Percentiles rank a stretch among this genome's conserved stretches.
These are phyloP conservation scores for Gonatopus flavifemur DNA, from an alignment of 1,140 invertebrate genomes.

Conservation along the genomic window DNA sequence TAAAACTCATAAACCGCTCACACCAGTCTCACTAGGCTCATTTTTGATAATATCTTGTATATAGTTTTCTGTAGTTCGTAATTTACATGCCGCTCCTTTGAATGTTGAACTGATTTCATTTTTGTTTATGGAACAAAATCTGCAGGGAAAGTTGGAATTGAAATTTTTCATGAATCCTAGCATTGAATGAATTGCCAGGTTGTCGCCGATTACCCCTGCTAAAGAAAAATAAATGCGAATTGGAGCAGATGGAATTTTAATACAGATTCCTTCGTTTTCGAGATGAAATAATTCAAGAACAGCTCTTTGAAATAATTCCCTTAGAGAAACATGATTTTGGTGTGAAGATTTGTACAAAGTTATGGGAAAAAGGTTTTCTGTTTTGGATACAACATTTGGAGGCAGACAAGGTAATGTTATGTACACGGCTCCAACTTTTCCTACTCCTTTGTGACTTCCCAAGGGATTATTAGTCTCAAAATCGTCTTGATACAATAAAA, in stretches of 20 bases:
- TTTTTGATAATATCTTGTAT: conserved; percentile 9
- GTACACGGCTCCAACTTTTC: conserved; percentile 34
- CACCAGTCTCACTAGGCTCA: conserved; percentile 10
- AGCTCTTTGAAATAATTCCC: conserved; percentile 5
- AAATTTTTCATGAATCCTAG: no score
- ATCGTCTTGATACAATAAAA: no score
- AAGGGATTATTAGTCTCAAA: no score
- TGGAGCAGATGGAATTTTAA: conserved; percentile 5
- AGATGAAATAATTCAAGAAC: conserved; percentile 8
- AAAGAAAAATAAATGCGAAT: conserved; percentile 12
- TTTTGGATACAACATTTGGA: no score
- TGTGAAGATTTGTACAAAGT: conserved; percentile 7
- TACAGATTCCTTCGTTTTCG: conserved; percentile 2
- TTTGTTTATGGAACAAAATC: conserved; percentile 10
- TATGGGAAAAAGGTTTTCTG: conserved; percentile 30
- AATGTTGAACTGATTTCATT: conserved; percentile 3
- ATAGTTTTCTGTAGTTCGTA: conserved; percentile 5
- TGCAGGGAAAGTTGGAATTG: conserved; percentile 4
- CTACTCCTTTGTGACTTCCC: conserved; percentile 25
- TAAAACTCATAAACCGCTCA: conserved; percentile 14
- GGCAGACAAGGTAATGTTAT: conserved; percentile 25
- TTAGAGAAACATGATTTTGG: conserved; percentile 3
- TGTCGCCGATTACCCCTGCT: no score
- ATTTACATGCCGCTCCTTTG: conserved; percentile 11
- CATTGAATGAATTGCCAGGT: no score